A percentile compares a stretch with the other conserved stretches of the same genome.
Evolutionary conservation across 1,140 invertebrate species (phyloP).

Genomic region (Temnothorax longispinosus): DNA sequence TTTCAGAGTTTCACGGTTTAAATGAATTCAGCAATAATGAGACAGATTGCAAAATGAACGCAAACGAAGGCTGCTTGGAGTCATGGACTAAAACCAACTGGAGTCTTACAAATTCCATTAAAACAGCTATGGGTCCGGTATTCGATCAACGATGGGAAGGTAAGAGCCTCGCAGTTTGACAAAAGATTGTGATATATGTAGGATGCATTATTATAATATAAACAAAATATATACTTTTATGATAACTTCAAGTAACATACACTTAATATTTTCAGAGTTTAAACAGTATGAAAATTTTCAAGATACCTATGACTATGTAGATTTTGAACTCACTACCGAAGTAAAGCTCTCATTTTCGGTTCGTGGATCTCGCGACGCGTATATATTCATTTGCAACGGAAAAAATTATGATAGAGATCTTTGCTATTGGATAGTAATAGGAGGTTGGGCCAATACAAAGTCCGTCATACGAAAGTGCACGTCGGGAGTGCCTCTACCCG

Average conservation of each 20-base stretch:
- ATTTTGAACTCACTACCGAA: not conserved
- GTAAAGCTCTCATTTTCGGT: slow-evolving; percentile 57
- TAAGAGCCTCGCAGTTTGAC: not conserved
- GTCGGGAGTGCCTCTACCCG: slow-evolving; percentile 14
- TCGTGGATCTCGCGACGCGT: slow-evolving; percentile 27
- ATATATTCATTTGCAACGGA: slow-evolving; percentile 59
- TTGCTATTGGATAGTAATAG: slow-evolving; percentile 72
- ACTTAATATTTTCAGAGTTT: slow-evolving; percentile 24
- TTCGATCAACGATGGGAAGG: slow-evolving; percentile 72
- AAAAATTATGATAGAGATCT: not conserved
- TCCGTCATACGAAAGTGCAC: slow-evolving; percentile 64
- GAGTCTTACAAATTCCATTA: slow-evolving; percentile 31
- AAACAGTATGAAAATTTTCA: not conserved
- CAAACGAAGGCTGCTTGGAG: not conserved
- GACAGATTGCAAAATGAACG: slow-evolving; percentile 46
- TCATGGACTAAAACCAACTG: slow-evolving; percentile 17
- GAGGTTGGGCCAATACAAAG: slow-evolving; percentile 60
- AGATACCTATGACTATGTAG: not conserved
- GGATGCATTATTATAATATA: not conserved
- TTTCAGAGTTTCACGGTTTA: slow-evolving; percentile 1
- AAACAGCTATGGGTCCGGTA: slow-evolving; percentile 60
- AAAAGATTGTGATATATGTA: no score
- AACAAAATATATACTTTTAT: not conserved
- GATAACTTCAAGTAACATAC: not conserved
- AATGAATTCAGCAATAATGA: not conserved